Conservation (phyloP, 2,888 invertebrate genomes). For the Leptopilina drosophilae region DNA sequence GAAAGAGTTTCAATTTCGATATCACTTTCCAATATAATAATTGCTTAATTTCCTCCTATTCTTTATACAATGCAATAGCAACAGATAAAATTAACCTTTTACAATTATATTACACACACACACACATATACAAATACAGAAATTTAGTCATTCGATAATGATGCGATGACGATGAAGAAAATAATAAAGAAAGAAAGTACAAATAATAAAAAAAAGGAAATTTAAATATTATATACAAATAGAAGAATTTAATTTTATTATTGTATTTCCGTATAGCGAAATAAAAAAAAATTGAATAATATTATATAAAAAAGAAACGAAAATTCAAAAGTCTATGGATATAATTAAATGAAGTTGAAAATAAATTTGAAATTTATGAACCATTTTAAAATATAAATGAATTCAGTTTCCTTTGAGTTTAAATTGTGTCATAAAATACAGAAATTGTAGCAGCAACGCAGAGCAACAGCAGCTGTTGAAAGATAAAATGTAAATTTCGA, state of each 20-base stretch:
- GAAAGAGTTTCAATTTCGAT: conserved; percentile 28
- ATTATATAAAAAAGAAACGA: background rate
- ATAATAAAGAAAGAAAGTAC: too few relatives aligned
- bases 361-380: background rate
- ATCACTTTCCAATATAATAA: conserved; percentile 13
- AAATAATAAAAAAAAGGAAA: too few relatives aligned
- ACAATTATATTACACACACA: too few relatives aligned
- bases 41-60: conserved; percentile 21
- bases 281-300: background rate
- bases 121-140: too few relatives aligned
- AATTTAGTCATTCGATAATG: too few relatives aligned
- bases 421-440: conserved; percentile 6
- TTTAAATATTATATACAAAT: too few relatives aligned
- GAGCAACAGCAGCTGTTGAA: background rate
- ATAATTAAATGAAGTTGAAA: background rate
- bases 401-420: conserved; percentile 17
- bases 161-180: too few relatives aligned
- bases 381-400: background rate
- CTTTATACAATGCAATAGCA: background rate
- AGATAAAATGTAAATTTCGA: conserved; percentile 22
- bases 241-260: too few relatives aligned
- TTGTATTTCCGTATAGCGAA: too few relatives aligned
- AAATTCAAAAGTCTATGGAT: too few relatives aligned
- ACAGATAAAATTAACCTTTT: too few relatives aligned
- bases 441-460: conserved; percentile 3